Conservation (phyloP, 2,797 vertebrate genomes). For the Hydrolagus colliei region DNA sequence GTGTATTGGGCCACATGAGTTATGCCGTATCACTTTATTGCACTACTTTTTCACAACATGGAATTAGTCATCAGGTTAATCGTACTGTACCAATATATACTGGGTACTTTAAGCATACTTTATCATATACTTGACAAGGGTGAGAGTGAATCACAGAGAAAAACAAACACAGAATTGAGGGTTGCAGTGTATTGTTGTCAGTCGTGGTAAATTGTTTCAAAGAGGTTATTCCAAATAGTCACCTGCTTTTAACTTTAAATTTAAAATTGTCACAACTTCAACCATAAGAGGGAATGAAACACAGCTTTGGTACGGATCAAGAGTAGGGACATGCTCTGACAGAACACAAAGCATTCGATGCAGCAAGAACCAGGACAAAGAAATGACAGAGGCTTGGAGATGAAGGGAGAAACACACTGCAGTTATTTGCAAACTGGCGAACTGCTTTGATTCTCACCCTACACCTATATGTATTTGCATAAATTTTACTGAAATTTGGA, state of each 20-base stretch:
- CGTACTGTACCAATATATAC: background rate
- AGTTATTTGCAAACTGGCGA: background rate
- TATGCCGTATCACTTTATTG: slow-evolving; percentile 16
- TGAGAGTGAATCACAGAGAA: background rate
- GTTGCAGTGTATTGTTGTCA: background rate
- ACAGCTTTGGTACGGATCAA: background rate
- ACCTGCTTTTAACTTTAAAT: background rate
- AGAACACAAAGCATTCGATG: background rate
- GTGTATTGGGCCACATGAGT: background rate
- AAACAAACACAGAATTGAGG: background rate
- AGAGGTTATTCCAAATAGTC: background rate
- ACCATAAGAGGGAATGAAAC: background rate
- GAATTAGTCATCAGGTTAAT: background rate
- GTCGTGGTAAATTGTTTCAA: slow-evolving; percentile 5
- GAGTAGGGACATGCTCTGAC: background rate
- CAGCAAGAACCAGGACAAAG: background rate
- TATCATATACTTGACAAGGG: slow-evolving; percentile 1
- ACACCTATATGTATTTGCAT: background rate
- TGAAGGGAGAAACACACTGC: background rate
- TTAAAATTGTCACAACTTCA: background rate
- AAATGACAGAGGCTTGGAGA: too few species aligned
- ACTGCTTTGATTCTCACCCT: background rate
- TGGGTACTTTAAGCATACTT: background rate
- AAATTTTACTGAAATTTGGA: background rate
- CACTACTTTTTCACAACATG: background rate